Evolutionary conservation across 2,797 vertebrate species (phyloP).

Genomic region (Eulemur coronatus): DNA sequence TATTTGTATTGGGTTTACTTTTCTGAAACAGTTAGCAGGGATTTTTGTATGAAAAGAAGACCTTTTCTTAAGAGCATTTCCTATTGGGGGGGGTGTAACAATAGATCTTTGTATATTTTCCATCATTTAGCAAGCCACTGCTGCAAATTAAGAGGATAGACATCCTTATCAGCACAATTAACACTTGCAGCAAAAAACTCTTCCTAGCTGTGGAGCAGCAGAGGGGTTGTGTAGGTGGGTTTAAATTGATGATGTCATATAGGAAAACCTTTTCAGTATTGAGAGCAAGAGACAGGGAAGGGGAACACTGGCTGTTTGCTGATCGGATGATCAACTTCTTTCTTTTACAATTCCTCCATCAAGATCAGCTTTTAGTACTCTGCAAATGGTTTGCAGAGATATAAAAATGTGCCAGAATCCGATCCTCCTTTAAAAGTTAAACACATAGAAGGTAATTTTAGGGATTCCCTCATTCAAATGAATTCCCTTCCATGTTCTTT

Average conservation of each 20-base stretch:
- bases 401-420: neutral
- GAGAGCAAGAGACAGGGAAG: neutral
- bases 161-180: slow-evolving; percentile 39
- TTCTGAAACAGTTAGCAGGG: slow-evolving; percentile 43
- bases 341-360: neutral
- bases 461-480: neutral
- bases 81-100: neutral
- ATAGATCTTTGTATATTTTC: slow-evolving; percentile 51
- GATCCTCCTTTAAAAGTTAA: slow-evolving; percentile 16
- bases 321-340: neutral
- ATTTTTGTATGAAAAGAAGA: slow-evolving; percentile 51
- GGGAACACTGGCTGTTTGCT: neutral
- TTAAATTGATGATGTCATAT: neutral
- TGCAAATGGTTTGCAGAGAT: neutral
- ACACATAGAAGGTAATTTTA: neutral
- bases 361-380: neutral
- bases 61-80: slow-evolving; percentile 53
- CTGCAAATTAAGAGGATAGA: slow-evolving; percentile 36
- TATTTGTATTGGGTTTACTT: slow-evolving; percentile 46
- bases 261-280: neutral
- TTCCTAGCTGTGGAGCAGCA: neutral
- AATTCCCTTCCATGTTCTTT: neutral
- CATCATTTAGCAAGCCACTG: slow-evolving; percentile 41
- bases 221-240: neutral
- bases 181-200: slow-evolving; percentile 9